These are phyloP conservation scores for Indicator maculatus DNA, from an alignment of 2,113 vertebrate genomes.

Conservation along the genomic window DNA sequence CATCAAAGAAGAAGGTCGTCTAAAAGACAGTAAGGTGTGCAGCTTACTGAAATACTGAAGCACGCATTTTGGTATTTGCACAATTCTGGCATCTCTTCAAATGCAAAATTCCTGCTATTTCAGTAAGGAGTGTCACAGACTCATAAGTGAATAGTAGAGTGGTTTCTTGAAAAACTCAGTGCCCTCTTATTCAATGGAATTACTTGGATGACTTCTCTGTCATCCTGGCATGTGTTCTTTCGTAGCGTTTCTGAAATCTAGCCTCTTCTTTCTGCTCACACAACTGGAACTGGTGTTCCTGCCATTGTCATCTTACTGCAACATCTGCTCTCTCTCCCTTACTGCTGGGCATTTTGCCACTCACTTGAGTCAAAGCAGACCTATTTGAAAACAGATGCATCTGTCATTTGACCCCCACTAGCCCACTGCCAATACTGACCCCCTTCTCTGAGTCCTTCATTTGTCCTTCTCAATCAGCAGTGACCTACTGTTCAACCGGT, in stretches of 20 bases:
- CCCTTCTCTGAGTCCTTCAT: neutral
- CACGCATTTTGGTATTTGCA: rapidly evolving
- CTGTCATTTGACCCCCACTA: neutral
- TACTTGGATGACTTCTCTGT: neutral
- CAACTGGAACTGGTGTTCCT: neutral
- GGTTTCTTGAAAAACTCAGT: neutral
- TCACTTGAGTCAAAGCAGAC: neutral
- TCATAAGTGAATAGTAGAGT: rapidly evolving
- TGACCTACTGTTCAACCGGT: rapidly evolving
- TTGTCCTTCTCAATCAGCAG: neutral
- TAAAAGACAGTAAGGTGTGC: conserved; percentile 90
- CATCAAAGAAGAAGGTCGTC: conserved; percentile 86
- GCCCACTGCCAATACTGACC: neutral
- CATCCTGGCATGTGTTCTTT: neutral
- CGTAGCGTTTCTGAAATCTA: neutral
- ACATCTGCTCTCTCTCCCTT: neutral
- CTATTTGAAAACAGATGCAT: neutral
- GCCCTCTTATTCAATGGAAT: neutral
- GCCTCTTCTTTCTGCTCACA: neutral
- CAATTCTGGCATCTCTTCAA: neutral
- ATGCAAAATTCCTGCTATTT: neutral
- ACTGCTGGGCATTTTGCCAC: neutral
- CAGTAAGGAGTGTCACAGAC: neutral
- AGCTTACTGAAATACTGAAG: neutral
- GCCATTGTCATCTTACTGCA: neutral